Evolutionary conservation across 2,113 vertebrate species (phyloP).

Genomic region (Coryphaenoides rupestris): DNA sequence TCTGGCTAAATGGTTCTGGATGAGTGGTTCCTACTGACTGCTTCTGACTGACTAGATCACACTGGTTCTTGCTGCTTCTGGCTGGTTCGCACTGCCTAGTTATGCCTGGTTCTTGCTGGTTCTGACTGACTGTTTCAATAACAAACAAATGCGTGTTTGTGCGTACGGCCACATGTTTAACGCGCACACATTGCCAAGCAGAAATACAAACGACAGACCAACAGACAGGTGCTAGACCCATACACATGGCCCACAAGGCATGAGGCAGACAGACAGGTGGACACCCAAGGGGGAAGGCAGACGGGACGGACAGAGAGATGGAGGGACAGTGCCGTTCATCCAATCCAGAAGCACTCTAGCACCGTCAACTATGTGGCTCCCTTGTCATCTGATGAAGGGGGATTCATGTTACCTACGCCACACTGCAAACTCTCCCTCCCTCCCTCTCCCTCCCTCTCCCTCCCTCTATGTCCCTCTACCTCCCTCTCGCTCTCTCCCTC

Average conservation of each 20-base stretch:
- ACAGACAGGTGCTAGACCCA: neutral
- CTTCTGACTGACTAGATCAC: too few relatives aligned
- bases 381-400: constrained; percentile 10
- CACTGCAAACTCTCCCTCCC: constrained; percentile 1
- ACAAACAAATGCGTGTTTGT: too few relatives aligned
- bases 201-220: neutral
- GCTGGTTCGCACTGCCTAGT: too few relatives aligned
- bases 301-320: neutral
- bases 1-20: too few relatives aligned
- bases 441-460: neutral
- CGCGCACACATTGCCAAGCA: neutral
- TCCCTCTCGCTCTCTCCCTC: neutral
- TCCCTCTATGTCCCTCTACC: neutral
- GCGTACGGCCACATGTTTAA: too few relatives aligned
- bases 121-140: too few relatives aligned
- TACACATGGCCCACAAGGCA: neutral
- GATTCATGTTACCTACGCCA: constrained; percentile 18
- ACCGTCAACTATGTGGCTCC: constrained; percentile 10
- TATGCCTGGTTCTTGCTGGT: too few relatives aligned
- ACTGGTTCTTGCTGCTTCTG: too few relatives aligned
- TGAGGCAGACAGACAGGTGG: neutral
- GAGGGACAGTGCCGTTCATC: neutral
- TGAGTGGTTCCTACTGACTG: too few relatives aligned
- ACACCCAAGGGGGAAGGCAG: neutral
- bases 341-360: constrained; percentile 14